Evolutionary conservation across 2,113 vertebrate genomes (phyloP), one percentile per base, ranked within the genome.

Genomic region (Tragelaphus strepsiceros): DNA sequence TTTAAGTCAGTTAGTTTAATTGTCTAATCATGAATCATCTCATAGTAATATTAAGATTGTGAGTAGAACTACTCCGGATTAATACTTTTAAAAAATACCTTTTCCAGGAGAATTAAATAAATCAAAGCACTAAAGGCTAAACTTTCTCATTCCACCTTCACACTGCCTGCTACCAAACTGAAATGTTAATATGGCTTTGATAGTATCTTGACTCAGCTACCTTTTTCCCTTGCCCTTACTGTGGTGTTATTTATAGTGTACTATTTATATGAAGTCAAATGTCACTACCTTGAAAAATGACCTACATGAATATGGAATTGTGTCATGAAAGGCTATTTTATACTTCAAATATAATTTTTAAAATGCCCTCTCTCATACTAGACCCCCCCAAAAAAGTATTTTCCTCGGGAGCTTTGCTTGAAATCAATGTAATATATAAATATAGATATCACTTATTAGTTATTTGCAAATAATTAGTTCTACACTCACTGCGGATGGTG

Each of bases 271-370:
- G 71, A 84, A 78, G 35, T 83, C 67, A 59, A 64, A 49, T 39
- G 6, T 89, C 49, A 84, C 39, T 92, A 88, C 62, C 19, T 84
- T 95, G 61, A 91, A 94, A 96, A 96, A 82, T 96, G 51, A 67
- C 39, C n/a, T 83, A 19, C 59, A 43, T 88, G 24, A 85, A 32
- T 92, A 88, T 78, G 62, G 35, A 91, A 88, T 83, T 94, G 58
- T 71, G 30, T 85, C 77, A 56, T 84, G 46, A 92, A 92, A 91
- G 43, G 17, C 35, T 91, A 35, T 82, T 91, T 83, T 95, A 62
- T 78, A 92, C 51, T 85, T 53, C n/a, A 85, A 53, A 92, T 90
- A 85, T 77, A 80, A 88, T 90, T 82, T 89, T 26, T 15, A 81
- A 94, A 86, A 91, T 46, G 71, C 6, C 32, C n/a, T 81, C 43